Percentiles rank a stretch among this genome's conserved stretches.
These are phyloP conservation scores for Phoxinus phoxinus DNA, from an alignment of 2,113 vertebrate species.

Conservation along the genomic window DNA sequence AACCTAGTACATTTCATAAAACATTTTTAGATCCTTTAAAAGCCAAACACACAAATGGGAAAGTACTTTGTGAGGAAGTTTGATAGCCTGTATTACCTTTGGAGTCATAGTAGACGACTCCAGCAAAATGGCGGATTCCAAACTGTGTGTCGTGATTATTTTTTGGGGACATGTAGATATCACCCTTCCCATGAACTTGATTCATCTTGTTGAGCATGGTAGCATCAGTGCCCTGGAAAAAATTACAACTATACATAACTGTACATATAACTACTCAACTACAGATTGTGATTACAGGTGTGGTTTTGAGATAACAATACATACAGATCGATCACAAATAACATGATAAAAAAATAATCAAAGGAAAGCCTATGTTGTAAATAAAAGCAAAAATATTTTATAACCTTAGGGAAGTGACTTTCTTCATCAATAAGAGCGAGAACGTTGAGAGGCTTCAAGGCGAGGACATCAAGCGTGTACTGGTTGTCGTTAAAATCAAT, in stretches of 20 bases:
- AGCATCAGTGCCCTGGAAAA: slow-evolving; percentile 85
- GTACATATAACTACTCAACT: neutral
- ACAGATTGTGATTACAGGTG: neutral
- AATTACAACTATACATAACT: neutral
- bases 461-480: slow-evolving; percentile 83
- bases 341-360: neutral
- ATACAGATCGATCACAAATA: neutral
- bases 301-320: neutral
- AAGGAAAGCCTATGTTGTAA: neutral
- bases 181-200: slow-evolving; percentile 79
- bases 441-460: slow-evolving; percentile 86
- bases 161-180: slow-evolving; percentile 85
- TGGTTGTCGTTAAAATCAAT: slow-evolving; percentile 90
- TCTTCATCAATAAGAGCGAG: slow-evolving; percentile 95
- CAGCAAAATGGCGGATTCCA: slow-evolving; percentile 92
- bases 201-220: slow-evolving; percentile 91
- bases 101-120: slow-evolving; percentile 87
- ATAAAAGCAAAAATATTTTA: neutral
- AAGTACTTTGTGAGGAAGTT: neutral
- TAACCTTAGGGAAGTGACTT: slow-evolving; percentile 93
- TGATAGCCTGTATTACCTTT: slow-evolving; percentile 78
- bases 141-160: slow-evolving; percentile 86
- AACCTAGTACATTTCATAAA: slow-evolving; percentile 74
- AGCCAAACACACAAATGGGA: neutral
- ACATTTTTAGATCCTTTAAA: neutral